These are phyloP conservation scores for Scatophagus argus DNA, from an alignment of 2,113 vertebrate species.

Conservation along the genomic window DNA sequence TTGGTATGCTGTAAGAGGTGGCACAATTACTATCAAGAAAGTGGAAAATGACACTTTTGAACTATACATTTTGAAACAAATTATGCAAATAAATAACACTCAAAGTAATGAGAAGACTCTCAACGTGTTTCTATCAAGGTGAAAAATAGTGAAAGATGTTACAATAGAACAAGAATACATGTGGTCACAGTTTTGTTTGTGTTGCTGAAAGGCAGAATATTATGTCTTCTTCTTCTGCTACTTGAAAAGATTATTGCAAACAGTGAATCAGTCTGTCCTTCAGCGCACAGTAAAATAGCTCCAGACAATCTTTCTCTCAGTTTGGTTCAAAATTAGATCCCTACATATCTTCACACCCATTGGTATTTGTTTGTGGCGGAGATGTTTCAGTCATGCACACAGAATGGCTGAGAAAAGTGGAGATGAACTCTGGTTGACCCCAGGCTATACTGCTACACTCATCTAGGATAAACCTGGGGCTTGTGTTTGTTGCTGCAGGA, in stretches of 20 bases:
- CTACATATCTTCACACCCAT: conserved; percentile 1
- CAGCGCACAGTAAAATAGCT: conserved; percentile 9
- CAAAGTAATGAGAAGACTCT: background rate
- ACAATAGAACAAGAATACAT: background rate
- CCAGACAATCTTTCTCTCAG: background rate
- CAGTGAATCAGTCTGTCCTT: background rate
- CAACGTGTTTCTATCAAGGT: background rate
- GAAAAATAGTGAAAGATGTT: background rate
- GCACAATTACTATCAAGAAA: background rate
- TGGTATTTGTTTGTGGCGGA: background rate
- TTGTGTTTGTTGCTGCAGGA: conserved; percentile 32
- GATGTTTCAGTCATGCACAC: background rate
- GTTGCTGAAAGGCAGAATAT: background rate
- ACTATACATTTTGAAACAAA: background rate
- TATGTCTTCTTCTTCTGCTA: background rate
- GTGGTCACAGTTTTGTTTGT: background rate
- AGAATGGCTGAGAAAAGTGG: background rate
- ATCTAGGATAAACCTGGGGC: background rate
- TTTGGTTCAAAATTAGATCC: conserved; percentile 11
- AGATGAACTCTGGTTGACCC: conserved; percentile 54
- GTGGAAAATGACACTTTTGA: background rate
- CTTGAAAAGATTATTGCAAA: conserved; percentile 7
- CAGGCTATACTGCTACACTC: conserved; percentile 5
- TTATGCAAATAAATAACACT: background rate
- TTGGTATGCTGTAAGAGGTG: background rate